A percentile compares a stretch with the other conserved stretches of the same genome.
Evolutionary conservation across 2,113 vertebrate species (phyloP).

Genomic region (Pseudopipra pipra): DNA sequence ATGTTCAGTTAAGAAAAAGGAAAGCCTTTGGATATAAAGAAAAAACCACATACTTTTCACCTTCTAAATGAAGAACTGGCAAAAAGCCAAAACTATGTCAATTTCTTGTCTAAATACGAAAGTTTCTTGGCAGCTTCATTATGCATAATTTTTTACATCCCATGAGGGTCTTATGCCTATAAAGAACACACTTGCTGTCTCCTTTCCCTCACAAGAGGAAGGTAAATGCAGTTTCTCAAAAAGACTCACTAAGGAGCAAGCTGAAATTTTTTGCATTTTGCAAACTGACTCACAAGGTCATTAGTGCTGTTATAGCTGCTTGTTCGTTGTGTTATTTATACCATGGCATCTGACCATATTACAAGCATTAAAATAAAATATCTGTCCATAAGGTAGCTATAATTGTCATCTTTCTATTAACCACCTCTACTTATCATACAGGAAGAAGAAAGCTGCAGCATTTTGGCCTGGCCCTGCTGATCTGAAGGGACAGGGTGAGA

Average conservation of each 20-base stretch:
- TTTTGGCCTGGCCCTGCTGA: not conserved
- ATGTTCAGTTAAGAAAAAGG: not conserved
- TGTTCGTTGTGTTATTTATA: slow-evolving; percentile 9
- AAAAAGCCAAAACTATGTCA: slow-evolving; percentile 11
- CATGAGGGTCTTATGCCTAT: not conserved
- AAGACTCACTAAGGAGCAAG: not conserved
- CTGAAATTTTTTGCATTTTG: slow-evolving; percentile 12
- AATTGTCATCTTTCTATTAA: slow-evolving; percentile 37
- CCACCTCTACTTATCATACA: not conserved
- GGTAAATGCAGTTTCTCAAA: not conserved
- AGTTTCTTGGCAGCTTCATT: slow-evolving; percentile 25
- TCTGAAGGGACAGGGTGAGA: not conserved
- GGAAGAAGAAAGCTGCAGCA: not conserved
- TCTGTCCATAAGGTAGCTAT: slow-evolving; percentile 15
- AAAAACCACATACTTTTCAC: not conserved
- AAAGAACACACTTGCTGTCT: slow-evolving; percentile 1
- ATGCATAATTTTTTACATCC: slow-evolving; percentile 27
- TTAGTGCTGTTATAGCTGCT: slow-evolving; percentile 25
- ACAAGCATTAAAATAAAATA: slow-evolving; percentile 54
- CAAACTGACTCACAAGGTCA: slow-evolving; percentile 33
- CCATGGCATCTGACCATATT: not conserved
- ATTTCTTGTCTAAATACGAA: slow-evolving; percentile 36
- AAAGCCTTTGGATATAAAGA: not conserved
- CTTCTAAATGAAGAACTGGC: not conserved
- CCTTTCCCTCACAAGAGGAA: not conserved